These are phyloP conservation scores for Anser brachyrhynchus DNA, from an alignment of 2,113 vertebrate species.

Conservation along the genomic window DNA sequence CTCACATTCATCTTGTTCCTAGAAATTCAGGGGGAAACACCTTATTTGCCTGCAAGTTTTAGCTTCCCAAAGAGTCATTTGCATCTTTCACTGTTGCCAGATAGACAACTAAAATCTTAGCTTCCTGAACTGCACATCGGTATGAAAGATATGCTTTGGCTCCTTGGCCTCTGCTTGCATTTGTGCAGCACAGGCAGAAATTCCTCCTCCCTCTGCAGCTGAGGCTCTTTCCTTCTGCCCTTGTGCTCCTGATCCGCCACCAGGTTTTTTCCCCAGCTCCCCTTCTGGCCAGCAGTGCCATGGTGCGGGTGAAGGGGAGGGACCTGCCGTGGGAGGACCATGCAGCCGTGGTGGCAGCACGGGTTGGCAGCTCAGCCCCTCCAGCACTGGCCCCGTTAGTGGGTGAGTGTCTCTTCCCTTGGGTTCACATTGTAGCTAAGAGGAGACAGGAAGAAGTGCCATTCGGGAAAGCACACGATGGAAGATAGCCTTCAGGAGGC, in stretches of 20 bases:
- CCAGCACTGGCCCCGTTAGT: fast-evolving
- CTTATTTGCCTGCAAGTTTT: not conserved
- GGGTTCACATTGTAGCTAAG: not conserved
- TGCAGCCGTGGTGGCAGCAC: not conserved
- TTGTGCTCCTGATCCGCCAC: not conserved
- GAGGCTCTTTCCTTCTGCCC: not conserved
- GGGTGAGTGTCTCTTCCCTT: not conserved
- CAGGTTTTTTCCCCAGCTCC: not conserved
- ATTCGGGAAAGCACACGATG: not conserved
- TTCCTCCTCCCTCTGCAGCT: not conserved
- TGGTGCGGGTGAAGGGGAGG: fast-evolving
- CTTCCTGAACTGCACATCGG: not conserved
- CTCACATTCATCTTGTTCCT: not conserved
- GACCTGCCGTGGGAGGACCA: not conserved
- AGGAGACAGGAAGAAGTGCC: not conserved
- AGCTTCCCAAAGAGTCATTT: not conserved
- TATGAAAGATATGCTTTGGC: not conserved
- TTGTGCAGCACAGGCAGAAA: fast-evolving
- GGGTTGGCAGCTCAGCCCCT: not conserved
- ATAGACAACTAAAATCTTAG: not conserved
- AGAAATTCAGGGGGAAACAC: not conserved
- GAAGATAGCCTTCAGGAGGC: not conserved
- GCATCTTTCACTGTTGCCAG: not conserved
- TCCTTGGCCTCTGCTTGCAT: fast-evolving
- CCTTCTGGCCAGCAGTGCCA: fast-evolving